These are phyloP conservation scores for Emydoidea blandingii DNA, from an alignment of 2,797 vertebrate species.

Conservation along the genomic window DNA sequence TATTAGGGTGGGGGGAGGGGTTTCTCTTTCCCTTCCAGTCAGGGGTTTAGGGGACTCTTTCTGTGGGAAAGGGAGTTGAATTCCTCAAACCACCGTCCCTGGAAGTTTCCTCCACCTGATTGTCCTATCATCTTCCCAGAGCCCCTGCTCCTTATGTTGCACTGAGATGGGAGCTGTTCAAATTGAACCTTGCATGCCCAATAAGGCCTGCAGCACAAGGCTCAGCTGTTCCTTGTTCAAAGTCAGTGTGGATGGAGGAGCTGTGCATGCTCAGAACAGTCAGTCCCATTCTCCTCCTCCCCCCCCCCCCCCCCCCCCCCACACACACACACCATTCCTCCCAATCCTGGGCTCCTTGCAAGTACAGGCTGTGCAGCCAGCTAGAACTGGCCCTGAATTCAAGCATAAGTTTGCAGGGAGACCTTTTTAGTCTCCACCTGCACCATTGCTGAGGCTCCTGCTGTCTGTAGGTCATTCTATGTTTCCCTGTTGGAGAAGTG, in stretches of 20 bases:
- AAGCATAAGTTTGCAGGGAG: background rate
- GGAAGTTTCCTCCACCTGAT: constrained; percentile 42
- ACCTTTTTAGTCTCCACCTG: background rate
- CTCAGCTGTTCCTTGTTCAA: background rate
- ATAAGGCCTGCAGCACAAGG: background rate
- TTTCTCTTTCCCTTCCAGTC: constrained; percentile 51
- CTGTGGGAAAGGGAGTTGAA: constrained; percentile 27
- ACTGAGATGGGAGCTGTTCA: background rate
- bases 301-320: accelerated
- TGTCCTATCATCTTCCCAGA: constrained; percentile 36
- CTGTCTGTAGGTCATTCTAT: background rate
- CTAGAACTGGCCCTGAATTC: background rate
- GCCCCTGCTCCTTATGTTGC: background rate
- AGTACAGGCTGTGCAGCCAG: background rate
- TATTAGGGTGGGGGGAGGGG: constrained; percentile 50
- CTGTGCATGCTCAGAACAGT: background rate
- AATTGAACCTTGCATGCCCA: background rate
- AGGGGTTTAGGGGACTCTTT: background rate
- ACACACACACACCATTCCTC: no score
- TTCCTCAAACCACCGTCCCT: constrained; percentile 42
- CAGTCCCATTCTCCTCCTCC: background rate
- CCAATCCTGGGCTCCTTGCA: background rate
- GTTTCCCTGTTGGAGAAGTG: background rate
- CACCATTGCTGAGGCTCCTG: background rate
- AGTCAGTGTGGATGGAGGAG: background rate